Evolutionary conservation across 2,888 invertebrate genomes (phyloP).

Genomic region (Linyphia triangularis): DNA sequence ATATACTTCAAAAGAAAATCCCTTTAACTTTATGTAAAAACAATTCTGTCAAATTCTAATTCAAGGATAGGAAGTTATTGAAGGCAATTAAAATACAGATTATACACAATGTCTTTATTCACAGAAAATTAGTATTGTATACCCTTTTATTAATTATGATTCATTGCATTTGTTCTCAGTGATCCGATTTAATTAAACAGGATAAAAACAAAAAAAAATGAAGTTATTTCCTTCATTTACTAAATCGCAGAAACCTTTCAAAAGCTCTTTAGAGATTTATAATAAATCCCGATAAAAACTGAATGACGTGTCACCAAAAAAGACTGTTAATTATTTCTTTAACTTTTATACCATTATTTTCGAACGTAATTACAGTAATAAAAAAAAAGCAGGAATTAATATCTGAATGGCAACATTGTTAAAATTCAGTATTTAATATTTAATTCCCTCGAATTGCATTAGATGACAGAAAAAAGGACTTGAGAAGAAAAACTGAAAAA

Average conservation of each 20-base stretch:
- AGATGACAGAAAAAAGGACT: not conserved
- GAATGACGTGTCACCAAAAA: not conserved
- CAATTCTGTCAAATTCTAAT: no score
- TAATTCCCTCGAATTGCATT: not conserved
- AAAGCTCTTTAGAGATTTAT: no score
- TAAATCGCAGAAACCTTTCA: not conserved
- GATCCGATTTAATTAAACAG: not conserved
- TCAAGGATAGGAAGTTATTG: no score
- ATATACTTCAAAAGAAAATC: no score
- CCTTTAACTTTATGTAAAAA: no score
- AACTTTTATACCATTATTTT: not conserved
- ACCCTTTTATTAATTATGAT: not conserved
- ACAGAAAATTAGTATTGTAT: not conserved
- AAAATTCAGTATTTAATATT: not conserved
- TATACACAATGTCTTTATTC: not conserved
- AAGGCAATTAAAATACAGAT: not conserved
- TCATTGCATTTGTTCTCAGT: not conserved
- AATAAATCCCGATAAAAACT: not conserved
- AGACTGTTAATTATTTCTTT: not conserved
- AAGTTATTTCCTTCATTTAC: not conserved
- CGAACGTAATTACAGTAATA: not conserved
- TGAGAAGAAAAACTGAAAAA: not conserved
- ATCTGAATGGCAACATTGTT: not conserved
- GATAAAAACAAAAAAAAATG: not conserved
- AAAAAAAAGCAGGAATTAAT: not conserved